phyloP scores from a whole-genome alignment of 2,113 vertebrate genomes.

The Crotalus tigris region DNA sequence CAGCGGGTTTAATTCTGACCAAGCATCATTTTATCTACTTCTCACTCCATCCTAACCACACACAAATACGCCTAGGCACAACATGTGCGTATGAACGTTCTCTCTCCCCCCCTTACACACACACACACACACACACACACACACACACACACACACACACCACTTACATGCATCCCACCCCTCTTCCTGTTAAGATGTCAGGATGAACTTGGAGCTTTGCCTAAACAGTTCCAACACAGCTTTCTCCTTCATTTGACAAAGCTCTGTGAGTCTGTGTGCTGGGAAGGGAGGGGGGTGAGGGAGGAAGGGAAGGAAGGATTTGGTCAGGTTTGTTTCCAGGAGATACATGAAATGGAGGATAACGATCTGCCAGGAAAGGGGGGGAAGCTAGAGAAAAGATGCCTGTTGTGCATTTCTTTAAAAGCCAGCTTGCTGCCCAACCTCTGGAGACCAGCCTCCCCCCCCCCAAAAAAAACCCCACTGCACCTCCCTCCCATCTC shows the following conservation, averaged over 20 bases:
- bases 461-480: background rate
- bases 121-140: background rate
- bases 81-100: background rate
- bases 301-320: background rate
- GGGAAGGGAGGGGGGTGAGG: background rate
- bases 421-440: slow-evolving; percentile 2
- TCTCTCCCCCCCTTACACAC: background rate
- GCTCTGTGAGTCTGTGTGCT: slow-evolving; percentile 18
- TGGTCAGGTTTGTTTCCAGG: background rate
- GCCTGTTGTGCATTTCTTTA: background rate
- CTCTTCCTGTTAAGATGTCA: slow-evolving; percentile 54
- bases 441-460: background rate
- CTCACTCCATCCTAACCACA: background rate
- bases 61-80: background rate
- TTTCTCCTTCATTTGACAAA: slow-evolving; percentile 31
- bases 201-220: slow-evolving; percentile 49
- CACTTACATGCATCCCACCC: background rate
- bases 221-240: slow-evolving; percentile 10
- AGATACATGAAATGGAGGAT: slow-evolving; percentile 38
- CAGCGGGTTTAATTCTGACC: background rate
- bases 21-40: background rate
- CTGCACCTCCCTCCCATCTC: background rate
- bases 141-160: background rate
- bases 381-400: background rate
- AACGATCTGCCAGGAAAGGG: background rate